Base-by-base conservation (phyloP, 2,888 invertebrate species). In the Hemithea aestivaria region DNA sequence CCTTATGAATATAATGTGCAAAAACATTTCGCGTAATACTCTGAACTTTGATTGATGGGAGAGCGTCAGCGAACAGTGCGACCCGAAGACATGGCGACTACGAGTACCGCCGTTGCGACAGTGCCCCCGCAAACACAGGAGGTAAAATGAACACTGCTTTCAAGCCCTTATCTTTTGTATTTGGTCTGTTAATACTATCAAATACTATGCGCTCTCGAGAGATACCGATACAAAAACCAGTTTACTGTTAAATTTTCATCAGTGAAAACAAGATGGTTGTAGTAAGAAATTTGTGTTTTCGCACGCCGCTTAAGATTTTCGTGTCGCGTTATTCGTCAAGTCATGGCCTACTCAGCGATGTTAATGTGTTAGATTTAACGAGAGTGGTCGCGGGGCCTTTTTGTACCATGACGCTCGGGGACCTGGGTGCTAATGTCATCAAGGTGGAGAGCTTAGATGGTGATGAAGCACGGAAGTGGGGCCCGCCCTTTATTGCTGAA, bases 301-400 rank as follows among this genome's bases (percentile, higher is more conserved):
- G 51, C 41, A 44, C 40, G 5, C 53, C 54, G 39, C 52, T 56
- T 16, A 48, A 36, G 10, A 9, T 29, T 6, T 51, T 47, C 7
- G 59, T 45, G 37, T 35, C 51, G 6, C 47, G 53, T 16, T 76
- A 71, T 46, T 72, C 73, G 1, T 69, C 70, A 2, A 69, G 65
- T 35, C 26, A 60, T 7, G 90, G 92, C 40, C 92, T 95, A 9
- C 73, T 96, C 25, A 83, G 85, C 38, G 94, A 92, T 41, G 80
- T 96, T 22, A 89, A 92, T 59, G 89, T 96, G 7, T 73, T 96
- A 43, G 96, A 96, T 79, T 72, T 96, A 45, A 94, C 94, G 4
- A 88, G 98, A 56, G 94, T 98, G 24, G 90, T 98, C 2, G 98
- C 98, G 10, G 98, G 98, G 0, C 98, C 98, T 0, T 95, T 93